These are phyloP conservation scores for Sandelia bainsii DNA, from an alignment of 2,797 vertebrate genomes.

Conservation along the genomic window DNA sequence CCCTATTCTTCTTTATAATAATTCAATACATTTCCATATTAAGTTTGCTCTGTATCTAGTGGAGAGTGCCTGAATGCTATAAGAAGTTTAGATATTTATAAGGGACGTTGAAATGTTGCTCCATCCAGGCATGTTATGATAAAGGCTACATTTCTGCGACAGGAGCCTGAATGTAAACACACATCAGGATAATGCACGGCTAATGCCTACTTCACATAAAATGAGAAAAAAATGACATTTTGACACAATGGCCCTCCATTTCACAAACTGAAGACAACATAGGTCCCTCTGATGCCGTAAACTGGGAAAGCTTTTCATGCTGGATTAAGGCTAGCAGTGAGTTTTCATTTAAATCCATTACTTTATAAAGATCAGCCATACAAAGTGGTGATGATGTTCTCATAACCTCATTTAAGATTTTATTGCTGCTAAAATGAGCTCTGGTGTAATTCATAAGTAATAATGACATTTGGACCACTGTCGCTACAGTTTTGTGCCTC, in stretches of 20 bases:
- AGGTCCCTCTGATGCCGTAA: conserved; percentile 44
- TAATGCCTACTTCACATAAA: conserved; percentile 9
- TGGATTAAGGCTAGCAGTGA: conserved; percentile 69
- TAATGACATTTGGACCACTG: conserved; percentile 60
- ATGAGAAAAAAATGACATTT: neutral
- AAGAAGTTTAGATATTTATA: no score
- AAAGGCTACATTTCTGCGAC: no score
- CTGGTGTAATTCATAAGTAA: conserved; percentile 65
- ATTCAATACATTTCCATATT: no score
- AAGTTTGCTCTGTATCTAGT: no score
- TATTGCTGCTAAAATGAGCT: conserved; percentile 64
- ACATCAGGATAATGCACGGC: no score
- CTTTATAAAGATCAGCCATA: conserved; percentile 67
- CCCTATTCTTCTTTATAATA: no score
- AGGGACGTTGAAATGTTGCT: no score
- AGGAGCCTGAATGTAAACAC: no score
- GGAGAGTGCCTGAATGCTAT: no score
- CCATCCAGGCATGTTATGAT: no score
- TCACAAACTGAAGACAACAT: conserved; percentile 23
- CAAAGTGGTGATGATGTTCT: conserved; percentile 71
- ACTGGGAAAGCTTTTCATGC: conserved; percentile 74
- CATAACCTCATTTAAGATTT: conserved; percentile 74
- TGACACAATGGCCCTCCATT: conserved; percentile 10
- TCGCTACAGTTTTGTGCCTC: conserved; percentile 21
- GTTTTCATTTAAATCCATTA: conserved; percentile 76